A percentile compares a stretch with the other conserved stretches of the same genome.
phyloP scores from a whole-genome alignment of 2,797 vertebrate genomes.

The Holocentrus rufus region DNA sequence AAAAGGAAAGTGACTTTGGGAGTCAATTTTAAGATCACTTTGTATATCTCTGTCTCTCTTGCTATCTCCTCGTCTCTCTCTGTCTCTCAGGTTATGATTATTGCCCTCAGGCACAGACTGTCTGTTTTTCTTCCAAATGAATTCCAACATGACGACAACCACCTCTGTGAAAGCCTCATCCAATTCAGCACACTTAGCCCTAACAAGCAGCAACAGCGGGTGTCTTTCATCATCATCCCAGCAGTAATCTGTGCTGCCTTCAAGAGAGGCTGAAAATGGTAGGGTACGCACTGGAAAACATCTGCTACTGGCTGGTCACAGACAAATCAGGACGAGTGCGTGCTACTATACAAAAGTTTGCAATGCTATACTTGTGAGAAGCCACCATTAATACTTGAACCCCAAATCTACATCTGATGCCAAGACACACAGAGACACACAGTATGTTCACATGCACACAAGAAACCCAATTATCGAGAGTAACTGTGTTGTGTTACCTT shows the following conservation, averaged over 20 bases:
- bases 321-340: background rate
- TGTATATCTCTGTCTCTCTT: too few relatives aligned
- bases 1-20: too few relatives aligned
- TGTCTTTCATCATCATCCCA: slow-evolving; percentile 38
- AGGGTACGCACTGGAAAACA: background rate
- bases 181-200: slow-evolving; percentile 39
- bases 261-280: slow-evolving; percentile 28
- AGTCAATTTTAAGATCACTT: too few relatives aligned
- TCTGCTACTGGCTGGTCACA: background rate
- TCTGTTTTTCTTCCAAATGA: background rate
- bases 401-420: too few relatives aligned
- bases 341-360: background rate
- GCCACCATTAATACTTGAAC: too few relatives aligned
- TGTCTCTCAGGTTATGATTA: too few relatives aligned
- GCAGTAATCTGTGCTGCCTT: slow-evolving; percentile 46
- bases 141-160: background rate
- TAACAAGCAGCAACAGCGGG: slow-evolving; percentile 20
- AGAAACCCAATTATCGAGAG: too few relatives aligned
- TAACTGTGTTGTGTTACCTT: too few relatives aligned
- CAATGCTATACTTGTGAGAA: too few relatives aligned
- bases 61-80: too few relatives aligned
- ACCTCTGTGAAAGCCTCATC: slow-evolving; percentile 17
- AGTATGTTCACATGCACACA: too few relatives aligned
- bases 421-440: too few relatives aligned
- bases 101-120: background rate